Conservation (phyloP, 1,140 invertebrate species). For the Caenorhabditis inopinata region DNA sequence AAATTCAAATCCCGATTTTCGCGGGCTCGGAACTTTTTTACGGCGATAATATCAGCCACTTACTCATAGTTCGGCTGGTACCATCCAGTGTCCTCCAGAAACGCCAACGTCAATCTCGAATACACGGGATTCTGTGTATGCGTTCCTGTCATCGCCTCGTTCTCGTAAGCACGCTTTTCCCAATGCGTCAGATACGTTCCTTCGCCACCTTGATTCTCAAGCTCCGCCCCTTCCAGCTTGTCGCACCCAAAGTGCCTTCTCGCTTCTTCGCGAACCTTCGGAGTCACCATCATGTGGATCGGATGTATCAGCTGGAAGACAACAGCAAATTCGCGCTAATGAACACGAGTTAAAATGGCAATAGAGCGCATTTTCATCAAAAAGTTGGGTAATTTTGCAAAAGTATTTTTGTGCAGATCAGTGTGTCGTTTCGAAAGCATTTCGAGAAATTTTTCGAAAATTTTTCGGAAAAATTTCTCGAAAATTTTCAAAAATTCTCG, state of each 20-base stretch:
- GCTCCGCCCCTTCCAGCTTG: constrained; percentile 87
- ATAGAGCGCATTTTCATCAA: too few species aligned
- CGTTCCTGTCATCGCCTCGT: constrained; percentile 99
- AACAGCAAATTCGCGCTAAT: too few species aligned
- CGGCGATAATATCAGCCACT: constrained; percentile 8
- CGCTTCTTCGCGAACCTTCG: constrained; percentile 69
- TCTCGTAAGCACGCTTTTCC: constrained; percentile 98
- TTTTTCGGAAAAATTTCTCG: too few species aligned
- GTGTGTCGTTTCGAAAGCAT: too few species aligned
- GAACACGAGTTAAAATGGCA: too few species aligned
- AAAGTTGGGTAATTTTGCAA: too few species aligned
- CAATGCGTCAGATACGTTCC: constrained; percentile 95
- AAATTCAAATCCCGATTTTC: too few species aligned
- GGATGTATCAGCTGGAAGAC: constrained; percentile 32
- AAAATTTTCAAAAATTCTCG: too few species aligned
- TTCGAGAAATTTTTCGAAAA: too few species aligned
- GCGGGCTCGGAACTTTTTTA: too few species aligned
- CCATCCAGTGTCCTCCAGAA: constrained; percentile 94
- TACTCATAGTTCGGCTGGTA: constrained; percentile 67
- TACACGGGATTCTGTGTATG: constrained; percentile 98
- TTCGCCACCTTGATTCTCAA: constrained; percentile 95
- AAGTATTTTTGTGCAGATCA: too few species aligned
- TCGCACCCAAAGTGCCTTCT: constrained; percentile 86
- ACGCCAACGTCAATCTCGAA: constrained; percentile 87
- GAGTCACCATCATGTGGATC: constrained; percentile 40